phyloP scores from a whole-genome alignment of 2,113 vertebrate genomes.

The Panurus biarmicus region DNA sequence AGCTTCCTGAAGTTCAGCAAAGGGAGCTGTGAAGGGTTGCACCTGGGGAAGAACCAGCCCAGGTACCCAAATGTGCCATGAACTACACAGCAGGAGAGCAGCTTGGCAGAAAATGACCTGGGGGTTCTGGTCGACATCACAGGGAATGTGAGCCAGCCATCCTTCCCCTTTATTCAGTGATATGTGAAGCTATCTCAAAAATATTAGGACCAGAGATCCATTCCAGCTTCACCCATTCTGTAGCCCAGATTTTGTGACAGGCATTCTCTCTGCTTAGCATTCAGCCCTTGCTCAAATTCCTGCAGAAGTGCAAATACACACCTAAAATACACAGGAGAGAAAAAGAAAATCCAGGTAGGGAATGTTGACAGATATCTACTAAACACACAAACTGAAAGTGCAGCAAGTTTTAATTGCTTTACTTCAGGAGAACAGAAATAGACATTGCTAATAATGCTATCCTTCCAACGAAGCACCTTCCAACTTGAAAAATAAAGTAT shows the following conservation, averaged over 20 bases:
- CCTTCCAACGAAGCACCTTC: neutral
- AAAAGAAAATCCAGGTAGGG: neutral
- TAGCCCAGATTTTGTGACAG: neutral
- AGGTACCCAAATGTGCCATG: fast-evolving
- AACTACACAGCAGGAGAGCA: neutral
- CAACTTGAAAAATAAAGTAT: neutral
- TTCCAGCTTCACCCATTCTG: neutral
- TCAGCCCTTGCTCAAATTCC: neutral
- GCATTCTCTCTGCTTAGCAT: neutral
- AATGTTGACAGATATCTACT: neutral
- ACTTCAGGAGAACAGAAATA: neutral
- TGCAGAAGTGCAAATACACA: neutral
- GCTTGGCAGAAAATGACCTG: neutral
- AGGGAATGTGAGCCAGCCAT: neutral
- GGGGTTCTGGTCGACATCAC: neutral
- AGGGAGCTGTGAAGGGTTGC: neutral
- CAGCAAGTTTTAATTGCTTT: neutral
- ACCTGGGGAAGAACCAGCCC: neutral
- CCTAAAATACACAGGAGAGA: neutral
- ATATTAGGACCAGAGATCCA: neutral
- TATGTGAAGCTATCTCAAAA: neutral
- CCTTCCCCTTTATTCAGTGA: neutral
- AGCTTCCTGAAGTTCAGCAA: neutral
- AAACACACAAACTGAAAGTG: neutral
- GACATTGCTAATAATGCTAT: neutral